Percentiles rank a stretch among this genome's conserved stretches.
These are phyloP conservation scores for Orgyia antiqua DNA, from an alignment of 2,888 invertebrate genomes.

Conservation along the genomic window DNA sequence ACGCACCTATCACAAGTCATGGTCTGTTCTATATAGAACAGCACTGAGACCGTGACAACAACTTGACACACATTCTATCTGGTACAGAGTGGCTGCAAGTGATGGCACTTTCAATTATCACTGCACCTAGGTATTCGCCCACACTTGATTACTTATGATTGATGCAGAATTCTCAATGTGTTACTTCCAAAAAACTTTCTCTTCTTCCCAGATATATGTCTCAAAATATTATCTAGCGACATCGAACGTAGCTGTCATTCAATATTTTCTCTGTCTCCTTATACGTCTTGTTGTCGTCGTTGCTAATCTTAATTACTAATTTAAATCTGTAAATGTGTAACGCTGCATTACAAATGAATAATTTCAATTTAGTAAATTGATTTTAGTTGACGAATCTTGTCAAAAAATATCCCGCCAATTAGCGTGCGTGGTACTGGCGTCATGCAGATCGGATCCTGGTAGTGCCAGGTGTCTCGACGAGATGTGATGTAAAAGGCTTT, in stretches of 20 bases:
- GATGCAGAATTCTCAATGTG: constrained; percentile 55
- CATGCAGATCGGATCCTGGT: constrained; percentile 68
- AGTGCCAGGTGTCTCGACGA: constrained; percentile 52
- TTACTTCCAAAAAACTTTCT: constrained; percentile 52
- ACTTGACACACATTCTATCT: constrained; percentile 67
- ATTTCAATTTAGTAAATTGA: constrained; percentile 38
- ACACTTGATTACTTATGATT: constrained; percentile 36
- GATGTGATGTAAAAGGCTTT: constrained; percentile 73
- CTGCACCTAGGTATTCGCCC: constrained; percentile 52
- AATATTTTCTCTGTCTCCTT: constrained; percentile 53
- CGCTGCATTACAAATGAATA: constrained; percentile 54
- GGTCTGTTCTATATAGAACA: constrained; percentile 50
- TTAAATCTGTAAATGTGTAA: constrained; percentile 48
- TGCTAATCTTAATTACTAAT: constrained; percentile 63
- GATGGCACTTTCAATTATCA: constrained; percentile 73
- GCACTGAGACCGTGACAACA: constrained; percentile 64
- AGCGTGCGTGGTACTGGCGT: constrained; percentile 36
- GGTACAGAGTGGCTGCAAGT: constrained; percentile 55
- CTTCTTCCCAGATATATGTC: constrained; percentile 46
- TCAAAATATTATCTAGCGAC: constrained; percentile 38
- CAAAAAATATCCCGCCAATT: constrained; percentile 51
- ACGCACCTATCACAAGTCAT: constrained; percentile 50
- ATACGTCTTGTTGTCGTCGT: constrained; percentile 48
- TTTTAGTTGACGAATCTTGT: constrained; percentile 42
- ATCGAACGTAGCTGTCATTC: constrained; percentile 62